Percentiles rank a stretch among this genome's conserved stretches.
These are phyloP conservation scores for Valencia hispanica DNA, from an alignment of 2,797 vertebrate species.

Conservation along the genomic window DNA sequence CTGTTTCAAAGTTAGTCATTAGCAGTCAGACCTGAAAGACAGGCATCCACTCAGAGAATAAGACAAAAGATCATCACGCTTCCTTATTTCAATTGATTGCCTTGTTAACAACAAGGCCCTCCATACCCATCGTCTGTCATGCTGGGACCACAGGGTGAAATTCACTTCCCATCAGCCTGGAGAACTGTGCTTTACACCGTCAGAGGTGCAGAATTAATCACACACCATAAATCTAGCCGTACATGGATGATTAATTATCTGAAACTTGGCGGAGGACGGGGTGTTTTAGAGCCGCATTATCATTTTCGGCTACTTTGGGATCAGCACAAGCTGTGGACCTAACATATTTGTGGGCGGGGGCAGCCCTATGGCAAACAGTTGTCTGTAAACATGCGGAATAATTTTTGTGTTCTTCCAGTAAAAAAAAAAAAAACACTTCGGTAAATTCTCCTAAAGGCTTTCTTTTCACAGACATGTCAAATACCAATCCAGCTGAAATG, in stretches of 20 bases:
- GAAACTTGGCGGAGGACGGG: neutral
- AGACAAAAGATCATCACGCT: neutral
- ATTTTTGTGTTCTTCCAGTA: neutral
- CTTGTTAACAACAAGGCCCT: neutral
- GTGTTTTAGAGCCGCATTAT: neutral
- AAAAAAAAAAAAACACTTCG: neutral
- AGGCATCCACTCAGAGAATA: conserved; percentile 7
- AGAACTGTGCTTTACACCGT: neutral
- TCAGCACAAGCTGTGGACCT: neutral
- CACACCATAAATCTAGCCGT: neutral
- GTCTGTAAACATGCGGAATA: neutral
- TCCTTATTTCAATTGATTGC: conserved; percentile 13
- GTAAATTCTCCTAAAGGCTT: neutral
- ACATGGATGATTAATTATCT: neutral
- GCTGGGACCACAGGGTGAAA: conserved; percentile 7
- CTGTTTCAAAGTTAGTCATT: conserved; percentile 24
- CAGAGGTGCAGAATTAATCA: conserved; percentile 11
- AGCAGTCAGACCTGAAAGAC: conserved; percentile 50
- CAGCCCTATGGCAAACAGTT: neutral
- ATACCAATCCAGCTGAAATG: conserved; percentile 1
- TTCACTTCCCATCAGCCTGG: neutral
- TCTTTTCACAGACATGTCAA: neutral
- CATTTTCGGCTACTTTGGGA: neutral
- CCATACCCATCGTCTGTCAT: conserved; percentile 26
- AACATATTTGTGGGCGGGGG: neutral